These are phyloP conservation scores for Eristalis arbustorum DNA, from an alignment of 2,888 invertebrate species.

Conservation along the genomic window DNA sequence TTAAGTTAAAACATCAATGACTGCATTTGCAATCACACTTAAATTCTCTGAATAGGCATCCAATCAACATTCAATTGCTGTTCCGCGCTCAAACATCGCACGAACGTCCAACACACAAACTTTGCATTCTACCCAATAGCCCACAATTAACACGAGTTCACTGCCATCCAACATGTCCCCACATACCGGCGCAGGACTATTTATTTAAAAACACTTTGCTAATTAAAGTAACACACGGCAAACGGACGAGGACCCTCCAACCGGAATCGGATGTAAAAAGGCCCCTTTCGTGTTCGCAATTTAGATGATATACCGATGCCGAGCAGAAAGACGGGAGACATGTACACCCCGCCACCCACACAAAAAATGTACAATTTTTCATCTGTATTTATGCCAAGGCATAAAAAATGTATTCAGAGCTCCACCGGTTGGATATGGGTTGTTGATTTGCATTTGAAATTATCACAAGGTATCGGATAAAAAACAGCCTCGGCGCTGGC, in stretches of 20 bases:
- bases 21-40: neutral
- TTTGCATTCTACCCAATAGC: too few relatives aligned
- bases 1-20: neutral
- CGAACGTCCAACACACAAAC: conserved; percentile 3
- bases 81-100: neutral
- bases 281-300: conserved; percentile 3
- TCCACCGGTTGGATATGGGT: conserved; percentile 63
- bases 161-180: conserved; percentile 8
- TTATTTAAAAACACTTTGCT: conserved; percentile 53
- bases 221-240: conserved; percentile 58
- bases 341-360: neutral
- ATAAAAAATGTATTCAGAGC: conserved; percentile 57
- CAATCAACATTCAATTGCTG: conserved; percentile 55
- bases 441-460: conserved; percentile 70
- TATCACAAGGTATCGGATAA: conserved; percentile 55
- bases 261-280: conserved; percentile 47
- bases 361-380: conserved; percentile 32
- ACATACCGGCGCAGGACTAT: conserved; percentile 5
- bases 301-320: conserved; percentile 11
- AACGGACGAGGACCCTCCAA: neutral
- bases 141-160: neutral
- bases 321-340: neutral
- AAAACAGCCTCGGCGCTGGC: conserved; percentile 5
- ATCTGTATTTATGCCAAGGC: conserved; percentile 40
- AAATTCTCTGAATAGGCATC: neutral